These are phyloP conservation scores for Alouatta caraya DNA, from an alignment of 2,797 vertebrate species.

Conservation along the genomic window DNA sequence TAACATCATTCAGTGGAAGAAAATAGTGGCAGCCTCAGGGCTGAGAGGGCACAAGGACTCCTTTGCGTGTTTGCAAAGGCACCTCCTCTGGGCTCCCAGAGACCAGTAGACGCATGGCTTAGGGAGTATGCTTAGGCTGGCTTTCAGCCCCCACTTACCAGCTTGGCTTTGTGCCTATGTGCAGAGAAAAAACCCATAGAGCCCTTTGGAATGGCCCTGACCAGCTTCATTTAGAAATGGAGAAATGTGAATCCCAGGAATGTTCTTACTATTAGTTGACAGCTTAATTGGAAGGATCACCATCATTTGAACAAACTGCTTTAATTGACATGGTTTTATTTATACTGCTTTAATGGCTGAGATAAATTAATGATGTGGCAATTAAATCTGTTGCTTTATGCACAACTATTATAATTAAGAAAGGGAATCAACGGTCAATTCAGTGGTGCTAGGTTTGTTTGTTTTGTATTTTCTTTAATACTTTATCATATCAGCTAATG, in stretches of 20 bases:
- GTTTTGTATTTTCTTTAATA: neutral
- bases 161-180: neutral
- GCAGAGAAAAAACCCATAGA: neutral
- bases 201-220: neutral
- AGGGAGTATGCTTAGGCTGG: neutral
- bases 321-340: neutral
- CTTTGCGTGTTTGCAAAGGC: neutral
- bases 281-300: neutral
- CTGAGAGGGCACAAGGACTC: neutral
- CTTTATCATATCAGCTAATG: neutral
- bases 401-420: neutral
- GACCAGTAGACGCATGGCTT: no score
- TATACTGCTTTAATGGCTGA: neutral
- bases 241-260: neutral
- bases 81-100: neutral
- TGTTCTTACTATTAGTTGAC: neutral
- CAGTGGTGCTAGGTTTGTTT: neutral
- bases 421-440: neutral
- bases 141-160: neutral
- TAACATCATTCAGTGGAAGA: neutral
- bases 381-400: neutral
- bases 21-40: neutral
- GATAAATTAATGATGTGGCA: neutral
- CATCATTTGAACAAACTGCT: neutral
- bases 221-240: neutral